Conservation (phyloP, 2,797 vertebrate genomes). For the Darevskia mixta region DNA sequence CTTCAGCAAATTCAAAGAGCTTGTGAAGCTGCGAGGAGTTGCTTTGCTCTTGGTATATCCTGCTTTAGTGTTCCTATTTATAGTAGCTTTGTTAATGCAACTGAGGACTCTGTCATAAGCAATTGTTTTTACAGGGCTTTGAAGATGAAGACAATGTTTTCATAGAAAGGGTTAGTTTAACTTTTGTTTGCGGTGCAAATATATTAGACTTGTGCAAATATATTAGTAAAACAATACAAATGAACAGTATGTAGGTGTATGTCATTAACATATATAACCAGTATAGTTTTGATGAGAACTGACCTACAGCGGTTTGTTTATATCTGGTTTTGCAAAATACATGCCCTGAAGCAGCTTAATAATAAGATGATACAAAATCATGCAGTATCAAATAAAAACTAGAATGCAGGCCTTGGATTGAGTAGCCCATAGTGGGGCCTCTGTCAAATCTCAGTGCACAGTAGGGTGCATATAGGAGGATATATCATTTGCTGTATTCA, state of each 20-base stretch:
- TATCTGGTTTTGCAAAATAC: neutral
- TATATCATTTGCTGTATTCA: neutral
- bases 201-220: neutral
- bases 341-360: neutral
- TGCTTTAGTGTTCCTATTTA: constrained; percentile 34
- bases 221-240: neutral
- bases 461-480: neutral
- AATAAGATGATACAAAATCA: neutral
- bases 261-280: neutral
- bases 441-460: too few species aligned
- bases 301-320: neutral
- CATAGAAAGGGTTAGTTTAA: neutral
- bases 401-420: neutral
- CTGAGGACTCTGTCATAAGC: neutral
- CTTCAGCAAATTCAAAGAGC: neutral
- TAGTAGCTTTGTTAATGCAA: constrained; percentile 28
- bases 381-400: neutral
- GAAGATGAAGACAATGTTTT: constrained; percentile 6
- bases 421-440: neutral
- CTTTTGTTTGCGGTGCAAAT: neutral
- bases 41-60: constrained; percentile 2
- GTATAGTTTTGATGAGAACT: neutral
- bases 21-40: neutral
- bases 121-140: constrained; percentile 33
- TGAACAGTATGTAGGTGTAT: neutral